Evolutionary conservation across 2,797 vertebrate genomes (phyloP), one percentile per base, ranked within the genome.

Genomic region (Sebastes jordani): DNA sequence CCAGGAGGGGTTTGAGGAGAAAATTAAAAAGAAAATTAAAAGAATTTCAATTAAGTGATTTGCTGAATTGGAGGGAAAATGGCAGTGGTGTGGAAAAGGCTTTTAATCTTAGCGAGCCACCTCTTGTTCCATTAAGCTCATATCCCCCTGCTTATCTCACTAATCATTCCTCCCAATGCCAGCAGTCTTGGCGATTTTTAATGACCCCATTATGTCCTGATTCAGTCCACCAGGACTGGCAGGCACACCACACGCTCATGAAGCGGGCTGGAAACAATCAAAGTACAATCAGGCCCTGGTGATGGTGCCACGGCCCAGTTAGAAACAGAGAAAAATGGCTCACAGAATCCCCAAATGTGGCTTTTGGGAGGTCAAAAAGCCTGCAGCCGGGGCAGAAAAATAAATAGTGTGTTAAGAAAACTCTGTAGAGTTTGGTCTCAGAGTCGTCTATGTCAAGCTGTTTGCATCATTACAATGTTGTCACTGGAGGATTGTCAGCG

Each of bases 1-100:
- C 92, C 91, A 91, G 79, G 85, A 76, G 92, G 89, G 61, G 54
- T 83, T 93, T 87, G 80, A 78, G 70, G 76, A 90, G 88, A 92
- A 93, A 93, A 93, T 92, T 90, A 89, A 86, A 93, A 92, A 91
- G 90, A 92, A 92, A 95, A 94, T 95, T 93, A 89, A 93, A 94
- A 92, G 86, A 94, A 91, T 95, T 94, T 95, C 93, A 94, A 94
- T 95, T 93, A 94, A 82, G 88, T 72, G 87, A 93, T 93, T 95
- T 93, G 91, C 84, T 88, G 92, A 89, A 92, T 93, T 89, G 84
- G 82, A 91, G 85, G 86, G 84, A 86, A 91, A 91, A 86, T 58
- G 86, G 90, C 93, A 95, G 90, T 86, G 91, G 90, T 93, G 92
- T 94, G 93, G 92, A 92, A 94, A 93, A 92, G 91, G 91, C 92